Evolutionary conservation across 2,888 invertebrate species (phyloP).

Genomic region (Eudemis profundana): DNA sequence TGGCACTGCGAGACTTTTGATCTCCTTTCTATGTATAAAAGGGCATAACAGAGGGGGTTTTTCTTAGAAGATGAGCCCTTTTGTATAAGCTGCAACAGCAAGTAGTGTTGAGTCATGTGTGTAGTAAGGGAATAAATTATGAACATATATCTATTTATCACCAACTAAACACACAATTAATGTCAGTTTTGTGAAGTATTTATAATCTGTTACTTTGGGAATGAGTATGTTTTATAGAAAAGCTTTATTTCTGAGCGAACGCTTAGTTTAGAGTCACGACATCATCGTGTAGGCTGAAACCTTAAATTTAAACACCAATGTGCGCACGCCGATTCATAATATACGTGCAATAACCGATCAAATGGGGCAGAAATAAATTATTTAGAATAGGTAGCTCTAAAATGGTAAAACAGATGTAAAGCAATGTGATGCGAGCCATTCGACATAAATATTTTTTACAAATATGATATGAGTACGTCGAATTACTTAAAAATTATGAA

Average conservation of each 20-base stretch:
- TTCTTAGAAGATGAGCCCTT: not conserved
- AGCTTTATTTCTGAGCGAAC: not conserved
- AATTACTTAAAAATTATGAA: not conserved
- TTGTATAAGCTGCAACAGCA: not conserved
- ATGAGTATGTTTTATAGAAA: not conserved
- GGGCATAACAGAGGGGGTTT: not conserved
- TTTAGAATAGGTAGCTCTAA: not conserved
- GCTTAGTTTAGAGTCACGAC: constrained; percentile 10
- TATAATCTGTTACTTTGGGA: constrained; percentile 9
- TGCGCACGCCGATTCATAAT: constrained; percentile 3
- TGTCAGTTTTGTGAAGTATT: not conserved
- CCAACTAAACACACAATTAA: not conserved
- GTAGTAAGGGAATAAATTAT: not conserved
- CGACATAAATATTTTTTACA: too few species aligned
- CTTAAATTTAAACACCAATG: constrained; percentile 19
- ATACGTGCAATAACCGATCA: constrained; percentile 2
- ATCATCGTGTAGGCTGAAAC: not conserved
- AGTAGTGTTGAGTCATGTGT: not conserved
- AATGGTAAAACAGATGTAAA: too few species aligned
- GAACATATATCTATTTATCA: not conserved
- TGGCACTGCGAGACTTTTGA: constrained; percentile 5
- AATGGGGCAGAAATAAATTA: not conserved
- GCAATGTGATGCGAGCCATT: too few species aligned
- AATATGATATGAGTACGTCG: too few species aligned
- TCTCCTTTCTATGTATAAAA: not conserved